These are phyloP conservation scores for Slavum lentiscoides DNA, from an alignment of 2,888 invertebrate species.

Conservation along the genomic window DNA sequence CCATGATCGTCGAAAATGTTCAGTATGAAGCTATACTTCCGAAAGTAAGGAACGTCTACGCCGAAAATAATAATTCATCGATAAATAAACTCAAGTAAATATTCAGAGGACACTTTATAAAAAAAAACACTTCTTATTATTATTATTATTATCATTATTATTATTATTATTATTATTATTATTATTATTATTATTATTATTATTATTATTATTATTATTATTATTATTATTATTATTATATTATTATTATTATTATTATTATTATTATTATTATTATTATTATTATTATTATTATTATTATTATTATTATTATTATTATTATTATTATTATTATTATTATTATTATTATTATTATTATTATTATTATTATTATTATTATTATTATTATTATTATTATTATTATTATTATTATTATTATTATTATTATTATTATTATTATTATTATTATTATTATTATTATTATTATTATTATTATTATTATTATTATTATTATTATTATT, in stretches of 20 bases:
- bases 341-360: background rate
- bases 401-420: background rate
- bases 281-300: background rate
- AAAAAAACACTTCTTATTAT: too few species aligned
- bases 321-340: background rate
- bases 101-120: background rate
- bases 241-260: background rate
- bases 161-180: background rate
- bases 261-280: background rate
- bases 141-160: background rate
- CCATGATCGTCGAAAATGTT: background rate
- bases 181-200: background rate
- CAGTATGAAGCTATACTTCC: slow-evolving; percentile 22
- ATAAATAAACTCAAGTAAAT: slow-evolving; percentile 2
- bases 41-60: background rate
- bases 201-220: background rate
- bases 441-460: background rate
- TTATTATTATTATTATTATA: background rate
- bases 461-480: background rate
- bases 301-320: background rate
- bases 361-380: background rate
- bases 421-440: background rate
- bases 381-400: background rate
- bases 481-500: background rate
- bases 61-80: background rate